Percentiles rank a stretch among this genome's conserved stretches.
Conservation (phyloP, 2,888 invertebrate species). For the Polymixis lichenea region DNA sequence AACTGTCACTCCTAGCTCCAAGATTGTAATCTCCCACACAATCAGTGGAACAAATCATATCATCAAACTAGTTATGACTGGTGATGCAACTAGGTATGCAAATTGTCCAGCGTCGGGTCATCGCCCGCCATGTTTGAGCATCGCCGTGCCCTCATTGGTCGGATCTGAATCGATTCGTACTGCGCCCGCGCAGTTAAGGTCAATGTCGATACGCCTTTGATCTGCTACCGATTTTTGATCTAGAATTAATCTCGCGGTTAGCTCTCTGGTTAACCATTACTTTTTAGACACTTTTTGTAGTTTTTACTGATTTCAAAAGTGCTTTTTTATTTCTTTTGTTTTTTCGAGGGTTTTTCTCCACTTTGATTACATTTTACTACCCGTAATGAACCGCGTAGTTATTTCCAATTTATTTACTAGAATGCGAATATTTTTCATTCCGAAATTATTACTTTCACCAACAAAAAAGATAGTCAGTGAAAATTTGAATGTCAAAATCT, state of each 20-base stretch:
- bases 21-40: conserved; percentile 57
- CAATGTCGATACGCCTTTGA: conserved; percentile 87
- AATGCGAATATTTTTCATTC: neutral
- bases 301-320: conserved; percentile 16
- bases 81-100: conserved; percentile 89
- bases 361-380: neutral
- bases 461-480: conserved; percentile 3
- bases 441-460: neutral
- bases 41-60: conserved; percentile 74
- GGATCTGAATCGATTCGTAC: conserved; percentile 86
- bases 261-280: conserved; percentile 32
- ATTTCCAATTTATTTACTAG: neutral
- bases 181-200: conserved; percentile 85
- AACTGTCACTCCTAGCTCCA: conserved; percentile 27
- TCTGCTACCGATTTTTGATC: conserved; percentile 83
- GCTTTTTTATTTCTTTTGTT: neutral
- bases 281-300: conserved; percentile 46
- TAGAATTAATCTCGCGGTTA: conserved; percentile 62
- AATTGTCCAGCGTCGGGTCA: conserved; percentile 84
- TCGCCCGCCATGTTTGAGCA: conserved; percentile 83
- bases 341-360: neutral
- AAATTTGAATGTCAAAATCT: conserved; percentile 66
- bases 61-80: conserved; percentile 78
- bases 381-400: neutral
- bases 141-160: conserved; percentile 82